Percentiles rank a stretch among this genome's conserved stretches.
These are phyloP conservation scores for Netelia fuscicornis DNA, from an alignment of 2,888 invertebrate species.

Conservation along the genomic window DNA sequence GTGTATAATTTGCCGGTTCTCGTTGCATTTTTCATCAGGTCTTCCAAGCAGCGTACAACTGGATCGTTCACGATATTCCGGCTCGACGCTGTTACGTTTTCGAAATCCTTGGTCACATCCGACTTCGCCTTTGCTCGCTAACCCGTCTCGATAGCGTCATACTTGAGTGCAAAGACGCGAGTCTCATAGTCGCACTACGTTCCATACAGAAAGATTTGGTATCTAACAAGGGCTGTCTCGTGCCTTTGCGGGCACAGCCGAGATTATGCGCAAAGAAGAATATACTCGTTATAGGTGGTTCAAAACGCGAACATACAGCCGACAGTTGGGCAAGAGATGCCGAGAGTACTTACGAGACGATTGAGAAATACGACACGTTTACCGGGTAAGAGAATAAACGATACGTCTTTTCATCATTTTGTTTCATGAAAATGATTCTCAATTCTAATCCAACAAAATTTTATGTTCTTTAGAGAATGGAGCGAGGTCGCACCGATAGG, in stretches of 20 bases:
- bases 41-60: slow-evolving; percentile 93
- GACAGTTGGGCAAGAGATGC: slow-evolving; percentile 90
- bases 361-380: slow-evolving; percentile 93
- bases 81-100: slow-evolving; percentile 93
- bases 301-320: slow-evolving; percentile 90
- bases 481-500: slow-evolving; percentile 92
- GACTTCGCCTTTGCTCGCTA: slow-evolving; percentile 93
- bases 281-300: slow-evolving; percentile 95
- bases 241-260: slow-evolving; percentile 91
- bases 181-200: slow-evolving; percentile 92
- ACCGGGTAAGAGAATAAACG: slow-evolving; percentile 86
- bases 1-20: background rate
- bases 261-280: slow-evolving; percentile 94
- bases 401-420: slow-evolving; percentile 6
- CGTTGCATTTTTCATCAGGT: slow-evolving; percentile 85
- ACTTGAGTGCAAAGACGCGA: slow-evolving; percentile 92
- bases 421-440: background rate
- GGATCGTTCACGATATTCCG: slow-evolving; percentile 93
- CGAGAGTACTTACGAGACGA: slow-evolving; percentile 93
- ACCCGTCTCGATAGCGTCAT: slow-evolving; percentile 92
- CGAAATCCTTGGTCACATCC: slow-evolving; percentile 92
- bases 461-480: slow-evolving; percentile 88
- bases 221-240: slow-evolving; percentile 91
- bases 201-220: slow-evolving; percentile 92
- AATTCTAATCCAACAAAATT: too few species aligned